Evolutionary conservation across 1,140 invertebrate genomes (phyloP).

Genomic region (Popillia japonica): DNA sequence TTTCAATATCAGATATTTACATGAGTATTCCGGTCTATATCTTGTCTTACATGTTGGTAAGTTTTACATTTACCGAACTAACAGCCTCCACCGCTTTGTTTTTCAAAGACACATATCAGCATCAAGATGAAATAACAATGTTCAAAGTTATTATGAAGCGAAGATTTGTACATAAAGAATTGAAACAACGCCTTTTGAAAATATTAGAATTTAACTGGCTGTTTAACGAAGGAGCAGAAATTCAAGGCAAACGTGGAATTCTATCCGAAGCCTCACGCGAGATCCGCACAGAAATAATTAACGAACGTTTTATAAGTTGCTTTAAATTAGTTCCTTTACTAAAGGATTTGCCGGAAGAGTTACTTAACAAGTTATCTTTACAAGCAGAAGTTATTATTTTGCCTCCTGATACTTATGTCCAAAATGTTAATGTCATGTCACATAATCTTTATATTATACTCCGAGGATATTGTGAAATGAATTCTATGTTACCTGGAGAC

Average conservation of each 20-base stretch:
- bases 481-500: constrained; percentile 42
- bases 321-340: constrained; percentile 40
- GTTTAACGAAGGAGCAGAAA: constrained; percentile 32
- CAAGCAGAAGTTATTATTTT: constrained; percentile 38
- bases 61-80: constrained; percentile 27
- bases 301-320: constrained; percentile 40
- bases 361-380: constrained; percentile 4
- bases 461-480: constrained; percentile 38
- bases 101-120: constrained; percentile 4
- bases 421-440: constrained; percentile 20
- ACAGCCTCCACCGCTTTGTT: constrained; percentile 1
- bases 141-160: constrained; percentile 35
- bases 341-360: constrained; percentile 7
- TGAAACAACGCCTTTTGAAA: constrained; percentile 30
- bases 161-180: constrained; percentile 11
- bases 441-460: constrained; percentile 40
- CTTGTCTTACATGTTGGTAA: background rate
- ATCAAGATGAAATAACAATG: constrained; percentile 38
- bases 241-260: constrained; percentile 36
- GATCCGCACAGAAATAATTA: constrained; percentile 25
- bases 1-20: background rate
- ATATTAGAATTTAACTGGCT: constrained; percentile 42
- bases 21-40: background rate
- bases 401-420: constrained; percentile 37
- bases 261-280: constrained; percentile 39